Conservation (phyloP, 2,888 invertebrate species). For the Folsomia manolachei region DNA sequence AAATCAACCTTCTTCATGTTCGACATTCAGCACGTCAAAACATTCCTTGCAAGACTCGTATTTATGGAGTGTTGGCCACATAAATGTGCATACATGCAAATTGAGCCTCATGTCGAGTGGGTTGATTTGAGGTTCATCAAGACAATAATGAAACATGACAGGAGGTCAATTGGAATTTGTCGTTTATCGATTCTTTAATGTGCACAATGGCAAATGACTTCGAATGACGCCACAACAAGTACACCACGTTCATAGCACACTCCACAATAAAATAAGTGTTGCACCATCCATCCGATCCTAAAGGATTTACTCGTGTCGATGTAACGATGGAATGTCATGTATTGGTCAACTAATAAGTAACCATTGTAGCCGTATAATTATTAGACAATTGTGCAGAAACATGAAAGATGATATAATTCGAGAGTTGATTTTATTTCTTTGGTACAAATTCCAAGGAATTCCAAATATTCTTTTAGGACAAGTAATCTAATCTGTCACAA, state of each 20-base stretch:
- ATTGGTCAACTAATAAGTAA: not conserved
- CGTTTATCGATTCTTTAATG: conserved; percentile 5
- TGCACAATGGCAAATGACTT: too few relatives aligned
- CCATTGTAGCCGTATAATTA: not conserved
- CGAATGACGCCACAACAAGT: too few relatives aligned
- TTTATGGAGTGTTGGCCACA: too few relatives aligned
- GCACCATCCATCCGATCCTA: not conserved
- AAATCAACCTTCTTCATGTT: too few relatives aligned
- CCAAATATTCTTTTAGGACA: too few relatives aligned
- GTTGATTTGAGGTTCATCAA: conserved; percentile 15
- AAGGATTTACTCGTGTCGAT: not conserved
- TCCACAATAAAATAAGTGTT: not conserved
- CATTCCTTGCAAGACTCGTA: too few relatives aligned
- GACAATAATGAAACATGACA: conserved; percentile 26
- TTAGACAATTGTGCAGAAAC: not conserved
- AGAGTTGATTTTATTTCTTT: too few relatives aligned
- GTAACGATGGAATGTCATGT: too few relatives aligned
- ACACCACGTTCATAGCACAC: not conserved
- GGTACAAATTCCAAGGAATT: not conserved
- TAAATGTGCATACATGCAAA: too few relatives aligned
- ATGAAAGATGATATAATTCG: not conserved
- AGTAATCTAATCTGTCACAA: too few relatives aligned
- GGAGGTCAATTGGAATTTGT: conserved; percentile 29
- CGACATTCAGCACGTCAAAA: too few relatives aligned
- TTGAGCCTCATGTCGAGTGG: not conserved